Base-by-base conservation (phyloP, 2,797 vertebrate species). In the Platalea minor region DNA sequence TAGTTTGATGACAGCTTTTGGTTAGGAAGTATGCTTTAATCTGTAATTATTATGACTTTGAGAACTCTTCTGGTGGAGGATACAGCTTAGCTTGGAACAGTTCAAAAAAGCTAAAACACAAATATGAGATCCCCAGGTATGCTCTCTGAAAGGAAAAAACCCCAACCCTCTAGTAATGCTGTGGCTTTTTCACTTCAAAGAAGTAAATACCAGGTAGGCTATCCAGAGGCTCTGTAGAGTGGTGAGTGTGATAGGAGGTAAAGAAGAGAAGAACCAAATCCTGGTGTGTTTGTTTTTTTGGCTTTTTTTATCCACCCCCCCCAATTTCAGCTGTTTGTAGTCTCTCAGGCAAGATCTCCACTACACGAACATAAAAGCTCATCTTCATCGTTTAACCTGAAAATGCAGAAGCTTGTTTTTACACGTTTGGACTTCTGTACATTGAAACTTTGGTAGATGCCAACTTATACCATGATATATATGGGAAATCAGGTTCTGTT, bases 21-120 rank as follows among this genome's bases (percentile, higher is more conserved):
- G 28, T 24, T 85, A 64, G 59, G 21, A 88, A 76, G 35, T 81
- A 5, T 73, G 73, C 37, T 94, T 96, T 86, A 59, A 74, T 63
- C 46, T 77, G 63, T 73, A 79, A n/a, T 88, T 94, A 69, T 73
- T 82, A 39, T 31, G 78, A 85, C 86, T 91, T 85, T 16, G 68
- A 80, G 79, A 70, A 74, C 82, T 92, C 26, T 56, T 83, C 48
- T 54, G 37, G 25, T 5, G 2, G 70, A 88, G 65, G 31, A 50
- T 60, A 23, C 7, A 2, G 2, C 86, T 70, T 70, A 41, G 61
- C 51, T 63, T 85, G 51, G 7, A 94, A n/a, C 35, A 51, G 43
- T 91, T 90, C 85, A 72, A 59, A 88, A 74, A 23, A 53, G 31
- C 56, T 69, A 17, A 91, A 82, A 56, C 37, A 63, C 35, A 76